Conservation (phyloP, 2,888 invertebrate species). For the Argyra leucocephala region DNA sequence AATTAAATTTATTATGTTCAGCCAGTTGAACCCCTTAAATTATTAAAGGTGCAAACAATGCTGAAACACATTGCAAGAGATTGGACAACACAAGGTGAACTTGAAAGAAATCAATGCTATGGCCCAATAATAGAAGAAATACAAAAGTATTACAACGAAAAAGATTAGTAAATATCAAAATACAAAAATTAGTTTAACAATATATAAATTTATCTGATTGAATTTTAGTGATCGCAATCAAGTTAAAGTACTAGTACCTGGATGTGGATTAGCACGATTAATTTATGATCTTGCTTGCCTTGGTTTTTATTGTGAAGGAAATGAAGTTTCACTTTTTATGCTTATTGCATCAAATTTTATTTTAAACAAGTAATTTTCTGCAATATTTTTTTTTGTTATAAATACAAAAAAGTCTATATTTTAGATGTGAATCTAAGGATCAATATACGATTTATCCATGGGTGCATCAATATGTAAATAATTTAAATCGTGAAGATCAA, state of each 20-base stretch:
- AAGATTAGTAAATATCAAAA: constrained; percentile 46
- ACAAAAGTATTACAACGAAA: constrained; percentile 57
- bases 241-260: constrained; percentile 74
- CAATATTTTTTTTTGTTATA: background rate
- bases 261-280: constrained; percentile 89
- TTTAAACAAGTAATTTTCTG: constrained; percentile 59
- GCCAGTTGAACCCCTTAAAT: constrained; percentile 40
- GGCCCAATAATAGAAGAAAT: constrained; percentile 81
- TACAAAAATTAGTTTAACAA: background rate
- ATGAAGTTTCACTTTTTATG: constrained; percentile 97
- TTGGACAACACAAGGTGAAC: constrained; percentile 79
- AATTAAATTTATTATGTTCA: constrained; percentile 16
- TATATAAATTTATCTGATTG: background rate
- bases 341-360: constrained; percentile 92
- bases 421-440: constrained; percentile 44
- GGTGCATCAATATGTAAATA: constrained; percentile 91
- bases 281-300: constrained; percentile 86
- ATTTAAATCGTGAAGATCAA: constrained; percentile 72
- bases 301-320: constrained; percentile 90
- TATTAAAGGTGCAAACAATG: constrained; percentile 74
- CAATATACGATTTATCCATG: constrained; percentile 81
- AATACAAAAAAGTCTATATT: background rate
- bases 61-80: constrained; percentile 94
- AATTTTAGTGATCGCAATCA: background rate
- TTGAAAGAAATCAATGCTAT: constrained; percentile 79